Evolutionary conservation across 2,797 vertebrate genomes (phyloP).

Genomic region (Oryzias sinensis): DNA sequence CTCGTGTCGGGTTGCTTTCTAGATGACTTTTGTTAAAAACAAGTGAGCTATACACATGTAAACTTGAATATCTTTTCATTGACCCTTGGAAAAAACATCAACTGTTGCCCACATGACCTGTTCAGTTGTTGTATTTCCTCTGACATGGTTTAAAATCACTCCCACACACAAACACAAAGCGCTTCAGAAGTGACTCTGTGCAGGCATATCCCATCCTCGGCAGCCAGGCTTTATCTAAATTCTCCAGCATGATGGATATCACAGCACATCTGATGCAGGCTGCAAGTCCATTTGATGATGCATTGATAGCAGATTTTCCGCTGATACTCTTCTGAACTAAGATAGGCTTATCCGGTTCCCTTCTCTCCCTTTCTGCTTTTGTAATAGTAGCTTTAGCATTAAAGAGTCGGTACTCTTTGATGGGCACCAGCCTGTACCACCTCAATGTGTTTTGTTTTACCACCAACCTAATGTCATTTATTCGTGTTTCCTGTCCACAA

Average conservation of each 20-base stretch:
- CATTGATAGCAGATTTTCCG: constrained; percentile 46
- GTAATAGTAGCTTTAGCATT: constrained; percentile 35
- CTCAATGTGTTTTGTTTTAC: background rate
- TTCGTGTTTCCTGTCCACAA: constrained; percentile 5
- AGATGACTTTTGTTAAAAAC: too few relatives aligned
- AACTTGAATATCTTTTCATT: constrained; percentile 1
- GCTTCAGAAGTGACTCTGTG: constrained; percentile 33
- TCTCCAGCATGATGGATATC: constrained; percentile 50
- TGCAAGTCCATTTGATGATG: constrained; percentile 50
- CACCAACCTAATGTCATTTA: constrained; percentile 8
- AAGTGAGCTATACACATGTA: too few relatives aligned
- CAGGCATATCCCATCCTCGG: constrained; percentile 33
- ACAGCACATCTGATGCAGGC: constrained; percentile 53
- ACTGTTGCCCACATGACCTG: constrained; percentile 1
- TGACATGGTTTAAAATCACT: constrained; percentile 32
- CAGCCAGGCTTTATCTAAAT: constrained; percentile 52
- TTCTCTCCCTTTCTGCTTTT: constrained; percentile 26
- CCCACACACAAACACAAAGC: constrained; percentile 27
- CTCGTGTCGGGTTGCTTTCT: too few relatives aligned
- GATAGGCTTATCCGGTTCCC: constrained; percentile 28
- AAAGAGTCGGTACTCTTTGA: constrained; percentile 15
- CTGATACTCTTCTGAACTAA: constrained; percentile 38
- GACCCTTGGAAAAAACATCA: constrained; percentile 11
- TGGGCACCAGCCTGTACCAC: constrained; percentile 9
- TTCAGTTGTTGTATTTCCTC: constrained; percentile 13